phyloP scores from a whole-genome alignment of 2,797 vertebrate genomes.

The Nothura maculosa region DNA sequence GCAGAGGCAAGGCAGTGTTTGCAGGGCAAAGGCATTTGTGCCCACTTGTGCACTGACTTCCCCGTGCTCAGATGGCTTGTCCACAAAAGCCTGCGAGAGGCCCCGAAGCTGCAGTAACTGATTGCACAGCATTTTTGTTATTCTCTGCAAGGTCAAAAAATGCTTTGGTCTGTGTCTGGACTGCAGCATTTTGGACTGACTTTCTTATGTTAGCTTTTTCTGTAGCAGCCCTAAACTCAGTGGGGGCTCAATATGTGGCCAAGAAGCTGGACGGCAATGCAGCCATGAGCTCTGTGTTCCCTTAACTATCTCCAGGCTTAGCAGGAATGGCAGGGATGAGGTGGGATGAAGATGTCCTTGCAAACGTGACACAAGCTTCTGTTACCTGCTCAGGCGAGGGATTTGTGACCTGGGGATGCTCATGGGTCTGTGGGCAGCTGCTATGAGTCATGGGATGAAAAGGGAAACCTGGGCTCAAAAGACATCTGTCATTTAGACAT shows the following conservation, averaged over 20 bases:
- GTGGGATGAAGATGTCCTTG: not conserved
- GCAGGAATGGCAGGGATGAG: not conserved
- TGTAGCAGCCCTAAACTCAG: fast-evolving
- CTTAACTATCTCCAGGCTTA: not conserved
- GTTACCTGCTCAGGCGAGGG: fast-evolving
- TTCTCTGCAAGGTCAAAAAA: not conserved
- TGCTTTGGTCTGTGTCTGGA: not conserved
- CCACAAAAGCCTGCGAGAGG: not conserved
- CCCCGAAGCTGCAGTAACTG: fast-evolving
- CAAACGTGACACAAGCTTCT: fast-evolving
- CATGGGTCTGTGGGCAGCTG: not conserved
- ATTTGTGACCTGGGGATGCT: not conserved
- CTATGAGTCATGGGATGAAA: not conserved
- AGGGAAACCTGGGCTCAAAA: not conserved
- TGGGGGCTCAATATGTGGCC: fast-evolving
- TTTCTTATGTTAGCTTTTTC: not conserved
- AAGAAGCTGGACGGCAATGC: not conserved
- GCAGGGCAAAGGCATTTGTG: not conserved
- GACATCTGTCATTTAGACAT: not conserved
- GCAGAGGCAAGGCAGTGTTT: not conserved
- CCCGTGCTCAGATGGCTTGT: fast-evolving
- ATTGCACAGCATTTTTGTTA: too few species aligned
- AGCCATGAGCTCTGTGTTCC: not conserved
- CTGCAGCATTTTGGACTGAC: not conserved
- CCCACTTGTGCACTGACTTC: fast-evolving